phyloP scores from a whole-genome alignment of 1,140 invertebrate genomes.

The Drosophila pandora region DNA sequence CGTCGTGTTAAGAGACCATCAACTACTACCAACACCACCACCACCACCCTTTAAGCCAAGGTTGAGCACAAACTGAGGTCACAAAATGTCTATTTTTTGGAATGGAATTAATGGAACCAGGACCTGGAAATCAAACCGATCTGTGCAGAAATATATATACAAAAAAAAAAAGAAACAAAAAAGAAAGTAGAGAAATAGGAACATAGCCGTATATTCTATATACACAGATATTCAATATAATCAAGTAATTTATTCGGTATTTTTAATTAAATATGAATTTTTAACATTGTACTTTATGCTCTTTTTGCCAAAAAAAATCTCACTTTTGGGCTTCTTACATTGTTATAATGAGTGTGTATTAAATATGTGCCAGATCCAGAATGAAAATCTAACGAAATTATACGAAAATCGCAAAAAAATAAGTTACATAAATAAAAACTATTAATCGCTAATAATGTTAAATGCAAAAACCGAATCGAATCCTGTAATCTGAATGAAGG shows the following conservation, averaged over 20 bases:
- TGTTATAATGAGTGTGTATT: conserved; percentile 66
- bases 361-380: conserved; percentile 70
- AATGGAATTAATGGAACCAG: conserved; percentile 50
- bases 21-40: too few species aligned
- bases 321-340: conserved; percentile 63
- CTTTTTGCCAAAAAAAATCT: conserved; percentile 64
- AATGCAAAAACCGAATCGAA: conserved; percentile 3
- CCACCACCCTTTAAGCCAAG: conserved; percentile 15
- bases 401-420: conserved; percentile 48
- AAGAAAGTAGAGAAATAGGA: conserved; percentile 50
- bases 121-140: conserved; percentile 50
- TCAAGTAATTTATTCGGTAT: conserved; percentile 72
- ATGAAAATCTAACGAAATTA: conserved; percentile 61
- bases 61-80: conserved; percentile 68
- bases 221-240: conserved; percentile 55
- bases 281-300: conserved; percentile 69
- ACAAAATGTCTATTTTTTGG: conserved; percentile 74
- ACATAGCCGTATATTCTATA: conserved; percentile 59
- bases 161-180: conserved; percentile 6
- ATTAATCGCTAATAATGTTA: conserved; percentile 38
- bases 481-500: not conserved
- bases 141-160: conserved; percentile 56
- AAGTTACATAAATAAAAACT: conserved; percentile 72
- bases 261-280: conserved; percentile 68
- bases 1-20: conserved; percentile 77